Percentiles rank a stretch among this genome's conserved stretches.
These are phyloP conservation scores for Gymnocephalus cernua DNA, from an alignment of 2,113 vertebrate genomes.

Conservation along the genomic window DNA sequence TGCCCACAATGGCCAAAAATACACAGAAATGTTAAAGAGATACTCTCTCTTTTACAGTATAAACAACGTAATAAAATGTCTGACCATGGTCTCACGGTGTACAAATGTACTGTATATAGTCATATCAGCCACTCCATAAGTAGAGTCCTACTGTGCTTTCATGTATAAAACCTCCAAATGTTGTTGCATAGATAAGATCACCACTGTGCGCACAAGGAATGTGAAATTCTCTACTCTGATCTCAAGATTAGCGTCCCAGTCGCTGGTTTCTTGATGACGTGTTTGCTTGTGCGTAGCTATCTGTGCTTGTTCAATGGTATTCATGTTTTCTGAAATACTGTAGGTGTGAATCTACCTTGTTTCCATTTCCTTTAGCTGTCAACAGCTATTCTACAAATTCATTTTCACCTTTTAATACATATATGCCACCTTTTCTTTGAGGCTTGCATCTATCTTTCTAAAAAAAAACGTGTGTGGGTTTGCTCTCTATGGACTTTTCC, in stretches of 20 bases:
- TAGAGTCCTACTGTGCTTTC: neutral
- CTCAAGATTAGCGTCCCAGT: conserved; percentile 8
- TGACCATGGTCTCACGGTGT: neutral
- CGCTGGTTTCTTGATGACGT: neutral
- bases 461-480: neutral
- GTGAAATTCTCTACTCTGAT: conserved; percentile 54
- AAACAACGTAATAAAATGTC: neutral
- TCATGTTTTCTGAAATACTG: neutral
- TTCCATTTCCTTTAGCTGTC: neutral
- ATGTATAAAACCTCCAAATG: conserved; percentile 11
- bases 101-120: neutral
- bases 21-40: neutral
- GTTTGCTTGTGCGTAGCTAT: neutral
- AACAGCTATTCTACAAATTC: neutral
- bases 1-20: neutral
- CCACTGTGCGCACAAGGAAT: conserved; percentile 49
- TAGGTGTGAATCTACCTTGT: neutral
- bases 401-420: neutral
- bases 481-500: neutral
- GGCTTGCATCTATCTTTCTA: neutral
- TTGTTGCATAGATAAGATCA: conserved; percentile 34
- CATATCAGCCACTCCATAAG: neutral
- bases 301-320: neutral
- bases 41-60: neutral
- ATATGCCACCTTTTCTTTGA: neutral